These are phyloP conservation scores for Osmoderma eremita DNA, from an alignment of 2,888 invertebrate species.

Conservation along the genomic window DNA sequence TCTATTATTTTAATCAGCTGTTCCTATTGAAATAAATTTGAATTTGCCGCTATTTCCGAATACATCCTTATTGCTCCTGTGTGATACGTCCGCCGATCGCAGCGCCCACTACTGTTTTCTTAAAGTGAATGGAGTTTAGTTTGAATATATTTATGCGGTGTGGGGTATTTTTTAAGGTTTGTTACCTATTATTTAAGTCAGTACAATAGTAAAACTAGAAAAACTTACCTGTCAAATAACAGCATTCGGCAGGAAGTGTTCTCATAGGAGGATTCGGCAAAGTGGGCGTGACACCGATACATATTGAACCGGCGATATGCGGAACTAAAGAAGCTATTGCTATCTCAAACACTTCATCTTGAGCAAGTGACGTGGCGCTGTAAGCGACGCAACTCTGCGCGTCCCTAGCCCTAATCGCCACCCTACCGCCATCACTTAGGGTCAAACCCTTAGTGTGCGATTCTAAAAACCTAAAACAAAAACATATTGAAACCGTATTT, in stretches of 20 bases:
- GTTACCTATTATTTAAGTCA: too few relatives aligned
- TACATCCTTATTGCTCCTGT: too few relatives aligned
- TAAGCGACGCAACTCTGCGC: conserved; percentile 70
- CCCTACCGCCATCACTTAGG: conserved; percentile 73
- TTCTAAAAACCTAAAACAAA: conserved; percentile 67
- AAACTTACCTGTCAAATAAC: conserved; percentile 71
- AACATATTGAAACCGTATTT: too few relatives aligned
- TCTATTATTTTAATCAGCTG: too few relatives aligned
- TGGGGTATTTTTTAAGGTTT: too few relatives aligned
- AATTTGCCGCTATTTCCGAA: too few relatives aligned
- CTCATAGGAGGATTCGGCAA: conserved; percentile 69
- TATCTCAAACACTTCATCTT: conserved; percentile 84
- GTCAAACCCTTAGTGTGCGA: conserved; percentile 77
- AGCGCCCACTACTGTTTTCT: too few relatives aligned
- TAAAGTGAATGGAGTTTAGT: too few relatives aligned
- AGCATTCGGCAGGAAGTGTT: conserved; percentile 75
- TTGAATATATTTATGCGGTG: too few relatives aligned
- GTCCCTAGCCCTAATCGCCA: conserved; percentile 71
- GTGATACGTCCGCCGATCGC: too few relatives aligned
- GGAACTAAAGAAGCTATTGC: conserved; percentile 71
- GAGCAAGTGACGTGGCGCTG: conserved; percentile 76
- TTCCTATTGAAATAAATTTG: too few relatives aligned
- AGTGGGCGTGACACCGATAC: conserved; percentile 81
- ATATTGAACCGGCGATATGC: conserved; percentile 78
- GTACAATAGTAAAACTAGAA: conserved; percentile 25